A percentile compares a stretch with the other conserved stretches of the same genome.
Evolutionary conservation across 2,888 invertebrate genomes (phyloP).

Genomic region (Liodrosophila aerea): DNA sequence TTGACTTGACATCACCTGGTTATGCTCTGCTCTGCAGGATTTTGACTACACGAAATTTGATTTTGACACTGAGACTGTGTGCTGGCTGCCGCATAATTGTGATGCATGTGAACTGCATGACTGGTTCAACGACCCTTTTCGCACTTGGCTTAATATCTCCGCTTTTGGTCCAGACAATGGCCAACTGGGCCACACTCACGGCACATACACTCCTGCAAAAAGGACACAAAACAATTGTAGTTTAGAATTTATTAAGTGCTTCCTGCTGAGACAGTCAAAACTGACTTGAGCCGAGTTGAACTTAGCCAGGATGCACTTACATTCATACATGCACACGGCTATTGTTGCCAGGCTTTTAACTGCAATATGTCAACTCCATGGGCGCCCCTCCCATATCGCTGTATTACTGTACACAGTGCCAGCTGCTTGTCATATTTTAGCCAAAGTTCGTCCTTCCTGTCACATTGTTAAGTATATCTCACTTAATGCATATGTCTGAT

Average conservation of each 20-base stretch:
- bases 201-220: conserved; percentile 33
- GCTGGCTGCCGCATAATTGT: conserved; percentile 39
- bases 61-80: conserved; percentile 46
- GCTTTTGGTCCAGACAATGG: conserved; percentile 30
- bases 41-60: conserved; percentile 56
- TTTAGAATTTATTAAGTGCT: conserved; percentile 74
- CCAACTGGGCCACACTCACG: conserved; percentile 50
- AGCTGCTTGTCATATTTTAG: conserved; percentile 29
- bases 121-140: conserved; percentile 48
- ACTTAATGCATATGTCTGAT: conserved; percentile 54
- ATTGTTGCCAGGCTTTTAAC: conserved; percentile 42
- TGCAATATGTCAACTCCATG: conserved; percentile 15
- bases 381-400: conserved; percentile 1
- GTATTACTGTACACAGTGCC: too few species aligned
- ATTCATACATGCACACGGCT: not conserved
- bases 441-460: conserved; percentile 49
- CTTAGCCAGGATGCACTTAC: conserved; percentile 54
- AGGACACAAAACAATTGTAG: conserved; percentile 53
- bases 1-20: conserved; percentile 13
- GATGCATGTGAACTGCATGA: conserved; percentile 22
- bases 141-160: conserved; percentile 1
- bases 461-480: conserved; percentile 19
- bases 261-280: conserved; percentile 54
- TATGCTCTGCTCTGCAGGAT: conserved; percentile 32
- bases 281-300: conserved; percentile 26